phyloP scores from a whole-genome alignment of 2,797 vertebrate genomes.

The Cyclura pinguis region DNA sequence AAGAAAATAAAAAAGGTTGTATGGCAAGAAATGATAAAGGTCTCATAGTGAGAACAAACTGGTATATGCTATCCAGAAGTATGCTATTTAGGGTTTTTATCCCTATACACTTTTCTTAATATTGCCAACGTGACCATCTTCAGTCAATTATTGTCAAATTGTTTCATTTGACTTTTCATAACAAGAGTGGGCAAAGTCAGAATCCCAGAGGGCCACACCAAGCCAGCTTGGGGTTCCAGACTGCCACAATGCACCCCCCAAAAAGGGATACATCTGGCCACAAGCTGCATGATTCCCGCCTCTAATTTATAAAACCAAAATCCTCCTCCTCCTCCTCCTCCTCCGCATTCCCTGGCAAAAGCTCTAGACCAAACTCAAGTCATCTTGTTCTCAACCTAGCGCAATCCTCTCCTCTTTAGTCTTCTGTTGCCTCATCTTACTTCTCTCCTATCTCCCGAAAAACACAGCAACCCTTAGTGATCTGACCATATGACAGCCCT shows the following conservation, averaged over 20 bases:
- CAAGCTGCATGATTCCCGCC: not conserved
- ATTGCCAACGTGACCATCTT: too few relatives aligned
- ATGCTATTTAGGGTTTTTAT: not conserved
- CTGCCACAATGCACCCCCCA: too few relatives aligned
- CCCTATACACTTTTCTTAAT: not conserved
- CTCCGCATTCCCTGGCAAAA: not conserved
- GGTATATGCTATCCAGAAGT: not conserved
- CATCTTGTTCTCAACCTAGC: not conserved
- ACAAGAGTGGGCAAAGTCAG: not conserved
- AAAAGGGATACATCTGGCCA: not conserved
- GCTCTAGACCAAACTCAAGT: not conserved
- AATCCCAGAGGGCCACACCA: not conserved
- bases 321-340: too few relatives aligned
- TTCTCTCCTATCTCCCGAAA: not conserved
- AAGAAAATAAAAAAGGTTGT: constrained; percentile 15
- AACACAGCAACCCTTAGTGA: not conserved
- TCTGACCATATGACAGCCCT: not conserved
- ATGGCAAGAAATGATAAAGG: constrained; percentile 25
- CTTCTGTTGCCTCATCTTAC: not conserved
- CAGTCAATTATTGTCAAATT: not conserved
- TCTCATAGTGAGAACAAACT: constrained; percentile 12
- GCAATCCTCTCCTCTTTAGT: not conserved
- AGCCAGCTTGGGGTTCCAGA: not conserved
- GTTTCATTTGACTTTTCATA: not conserved
- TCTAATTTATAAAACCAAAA: not conserved